phyloP scores from a whole-genome alignment of 2,797 vertebrate species.

The Gymnocypris eckloni region DNA sequence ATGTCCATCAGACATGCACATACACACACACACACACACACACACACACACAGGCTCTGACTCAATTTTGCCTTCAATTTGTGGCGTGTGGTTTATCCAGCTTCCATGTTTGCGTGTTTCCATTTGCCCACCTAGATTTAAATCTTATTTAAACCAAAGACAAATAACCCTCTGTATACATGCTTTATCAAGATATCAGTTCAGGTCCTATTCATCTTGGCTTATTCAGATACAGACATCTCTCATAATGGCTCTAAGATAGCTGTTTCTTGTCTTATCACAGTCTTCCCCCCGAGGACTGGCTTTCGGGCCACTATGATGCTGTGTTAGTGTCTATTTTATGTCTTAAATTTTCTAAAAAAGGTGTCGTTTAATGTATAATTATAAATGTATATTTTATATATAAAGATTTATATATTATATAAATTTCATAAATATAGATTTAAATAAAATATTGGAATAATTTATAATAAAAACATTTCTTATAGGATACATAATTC shows the following conservation, averaged over 20 bases:
- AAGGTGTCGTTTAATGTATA: neutral
- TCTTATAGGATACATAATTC: no score
- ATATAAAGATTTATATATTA: no score
- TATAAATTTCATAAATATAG: neutral
- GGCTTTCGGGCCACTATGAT: neutral
- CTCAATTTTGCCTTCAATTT: conserved; percentile 28
- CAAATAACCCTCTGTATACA: conserved; percentile 61
- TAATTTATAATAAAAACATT: no score
- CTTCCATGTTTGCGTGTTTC: conserved; percentile 8
- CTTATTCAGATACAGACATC: conserved; percentile 43
- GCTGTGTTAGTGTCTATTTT: neutral
- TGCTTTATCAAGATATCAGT: conserved; percentile 54
- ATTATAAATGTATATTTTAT: neutral
- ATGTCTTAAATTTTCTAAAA: neutral
- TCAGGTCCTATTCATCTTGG: conserved; percentile 12
- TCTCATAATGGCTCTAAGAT: conserved; percentile 32
- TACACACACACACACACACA: no score
- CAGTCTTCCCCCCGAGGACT: neutral
- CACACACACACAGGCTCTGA: neutral
- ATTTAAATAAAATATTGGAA: neutral
- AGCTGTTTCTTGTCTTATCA: neutral
- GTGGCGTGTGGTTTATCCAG: neutral
- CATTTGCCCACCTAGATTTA: conserved; percentile 39
- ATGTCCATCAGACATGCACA: neutral
- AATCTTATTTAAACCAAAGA: conserved; percentile 44